phyloP scores from a whole-genome alignment of 2,797 vertebrate genomes.

The Odontamblyopus rebecca region DNA sequence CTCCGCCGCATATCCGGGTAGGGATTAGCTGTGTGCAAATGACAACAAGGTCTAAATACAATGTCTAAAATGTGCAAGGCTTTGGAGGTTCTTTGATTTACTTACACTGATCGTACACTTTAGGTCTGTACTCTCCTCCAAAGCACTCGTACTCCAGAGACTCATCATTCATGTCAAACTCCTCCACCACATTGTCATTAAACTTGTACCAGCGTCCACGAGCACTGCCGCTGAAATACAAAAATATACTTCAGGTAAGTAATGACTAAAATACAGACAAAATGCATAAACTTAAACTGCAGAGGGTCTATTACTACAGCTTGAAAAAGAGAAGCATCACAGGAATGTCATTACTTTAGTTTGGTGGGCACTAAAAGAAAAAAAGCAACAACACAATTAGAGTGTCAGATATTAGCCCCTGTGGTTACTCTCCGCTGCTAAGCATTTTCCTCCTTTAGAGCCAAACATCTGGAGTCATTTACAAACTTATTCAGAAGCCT shows the following conservation, averaged over 20 bases:
- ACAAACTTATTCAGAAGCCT: constrained; percentile 40
- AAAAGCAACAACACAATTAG: constrained; percentile 9
- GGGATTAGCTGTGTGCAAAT: constrained; percentile 84
- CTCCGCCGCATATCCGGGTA: constrained; percentile 94
- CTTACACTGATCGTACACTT: constrained; percentile 98
- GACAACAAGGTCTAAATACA: background rate
- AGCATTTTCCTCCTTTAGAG: constrained; percentile 39
- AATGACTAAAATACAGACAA: background rate
- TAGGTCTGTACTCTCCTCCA: constrained; percentile 96
- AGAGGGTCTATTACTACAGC: too few relatives aligned
- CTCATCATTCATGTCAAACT: constrained; percentile 97
- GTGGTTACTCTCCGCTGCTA: constrained; percentile 45
- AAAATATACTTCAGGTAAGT: background rate
- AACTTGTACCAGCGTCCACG: constrained; percentile 98
- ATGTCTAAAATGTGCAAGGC: background rate
- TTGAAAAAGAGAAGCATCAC: too few relatives aligned
- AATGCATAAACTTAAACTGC: too few relatives aligned
- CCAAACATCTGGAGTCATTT: constrained; percentile 73
- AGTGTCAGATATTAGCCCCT: constrained; percentile 36
- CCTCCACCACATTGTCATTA: constrained; percentile 96
- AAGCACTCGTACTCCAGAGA: constrained; percentile 98
- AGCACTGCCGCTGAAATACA: constrained; percentile 79
- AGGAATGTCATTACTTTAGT: background rate
- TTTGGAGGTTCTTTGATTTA: background rate
- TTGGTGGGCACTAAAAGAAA: background rate